Base-by-base conservation (phyloP, 2,113 vertebrate genomes). In the Clarias magur region DNA sequence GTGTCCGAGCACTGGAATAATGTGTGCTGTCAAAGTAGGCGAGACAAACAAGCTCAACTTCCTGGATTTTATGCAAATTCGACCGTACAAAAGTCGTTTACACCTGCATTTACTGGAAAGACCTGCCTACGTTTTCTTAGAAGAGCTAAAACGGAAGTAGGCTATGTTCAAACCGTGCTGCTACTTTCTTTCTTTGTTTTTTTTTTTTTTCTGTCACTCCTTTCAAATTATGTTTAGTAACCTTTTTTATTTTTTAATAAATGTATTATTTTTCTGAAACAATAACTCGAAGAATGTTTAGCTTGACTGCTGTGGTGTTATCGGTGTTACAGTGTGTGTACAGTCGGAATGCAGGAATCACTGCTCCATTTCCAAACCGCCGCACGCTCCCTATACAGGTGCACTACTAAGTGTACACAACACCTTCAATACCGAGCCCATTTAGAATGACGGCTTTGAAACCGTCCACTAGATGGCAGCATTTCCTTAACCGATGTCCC, bases 61-160 rank as follows among this genome's bases (percentile, higher is more conserved):
- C 88, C 89, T 90, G 89, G 88, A 82, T 21, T 63, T 57, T 87
- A 88, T 87, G 85, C 23, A 89, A 90, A 90, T 85, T 3, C 30
- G 56, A 67, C 48, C 7, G 48, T 48, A 48, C 48, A 48, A 1
- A 48, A 48, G 48, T 48, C 42, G 21, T 27, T 30, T 27, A 65
- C 83, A 80, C 57, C 25, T 86, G 60, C 63, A 60, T 62, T 87
- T 82, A 87, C 86, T 82, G 86, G 86, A 87, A 87, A 76, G 80
- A 56, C 68, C 83, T n/a, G 68, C 86, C 80, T 27, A 62, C 86
- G 23, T 11, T 15, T 82, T 65, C 87, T 53, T 34, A 38, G 83
- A 85, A 54, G 54, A 23, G 59, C 13, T 80, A 21, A 34, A 59
- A 23, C 15, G 30, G 48, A 78, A 80, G 60, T 79, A 54, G 27